Conservation (phyloP, 2,888 invertebrate genomes). For the Apomyelois bistriatella region DNA sequence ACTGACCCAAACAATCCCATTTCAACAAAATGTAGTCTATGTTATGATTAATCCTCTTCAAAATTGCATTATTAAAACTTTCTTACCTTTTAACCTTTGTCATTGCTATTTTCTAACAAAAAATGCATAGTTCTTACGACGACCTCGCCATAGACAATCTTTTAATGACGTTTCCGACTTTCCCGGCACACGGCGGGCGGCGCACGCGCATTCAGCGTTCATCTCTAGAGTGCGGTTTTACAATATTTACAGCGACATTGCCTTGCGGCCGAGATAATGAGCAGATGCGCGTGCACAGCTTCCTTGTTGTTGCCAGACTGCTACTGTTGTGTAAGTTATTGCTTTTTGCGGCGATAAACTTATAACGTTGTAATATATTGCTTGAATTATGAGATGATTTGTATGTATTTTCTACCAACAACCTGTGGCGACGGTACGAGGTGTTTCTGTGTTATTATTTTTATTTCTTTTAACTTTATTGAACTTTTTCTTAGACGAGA, state of each 20-base stretch:
- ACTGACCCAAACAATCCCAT: too few relatives aligned
- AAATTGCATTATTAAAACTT: too few relatives aligned
- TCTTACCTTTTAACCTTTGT: too few relatives aligned
- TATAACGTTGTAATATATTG: not conserved
- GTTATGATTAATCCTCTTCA: too few relatives aligned
- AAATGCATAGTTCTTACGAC: too few relatives aligned
- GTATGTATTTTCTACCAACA: not conserved
- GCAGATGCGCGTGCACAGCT: not conserved
- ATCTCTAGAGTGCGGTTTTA: conserved; percentile 12
- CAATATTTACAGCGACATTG: conserved; percentile 14
- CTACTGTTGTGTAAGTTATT: conserved; percentile 6
- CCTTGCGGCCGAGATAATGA: conserved; percentile 2
- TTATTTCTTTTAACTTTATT: too few relatives aligned
- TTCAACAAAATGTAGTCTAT: too few relatives aligned
- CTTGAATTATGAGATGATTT: not conserved
- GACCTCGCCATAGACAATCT: too few relatives aligned
- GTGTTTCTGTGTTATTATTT: not conserved
- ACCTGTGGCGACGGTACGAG: too few relatives aligned
- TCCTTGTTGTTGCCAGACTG: not conserved
- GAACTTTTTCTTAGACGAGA: too few relatives aligned
- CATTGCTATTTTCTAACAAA: too few relatives aligned
- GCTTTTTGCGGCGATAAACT: conserved; percentile 6
- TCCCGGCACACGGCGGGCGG: not conserved
- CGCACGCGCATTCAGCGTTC: not conserved
- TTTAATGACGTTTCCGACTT: too few relatives aligned